phyloP scores from a whole-genome alignment of 1,140 invertebrate species.

The Zeugodacus cucurbitae region DNA sequence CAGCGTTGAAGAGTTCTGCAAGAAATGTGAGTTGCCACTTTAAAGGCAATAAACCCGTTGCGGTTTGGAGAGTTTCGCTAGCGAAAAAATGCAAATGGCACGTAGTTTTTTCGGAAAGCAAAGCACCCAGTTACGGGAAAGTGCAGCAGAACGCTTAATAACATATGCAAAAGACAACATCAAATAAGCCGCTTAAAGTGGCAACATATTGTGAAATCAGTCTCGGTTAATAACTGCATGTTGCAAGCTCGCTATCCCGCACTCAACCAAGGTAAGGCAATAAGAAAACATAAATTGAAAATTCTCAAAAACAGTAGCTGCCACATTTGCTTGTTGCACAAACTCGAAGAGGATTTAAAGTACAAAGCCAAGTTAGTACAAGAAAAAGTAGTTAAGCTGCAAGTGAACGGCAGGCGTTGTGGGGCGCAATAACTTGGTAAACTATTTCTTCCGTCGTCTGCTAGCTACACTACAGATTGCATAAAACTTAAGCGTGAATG shows the following conservation, averaged over 20 bases:
- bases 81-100: not conserved
- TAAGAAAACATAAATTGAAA: not conserved
- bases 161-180: constrained; percentile 4
- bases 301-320: not conserved
- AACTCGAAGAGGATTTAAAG: not conserved
- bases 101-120: not conserved
- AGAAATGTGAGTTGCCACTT: not conserved
- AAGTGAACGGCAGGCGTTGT: too few relatives aligned
- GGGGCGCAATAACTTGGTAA: not conserved
- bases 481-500: not conserved
- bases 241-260: not conserved
- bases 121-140: not conserved
- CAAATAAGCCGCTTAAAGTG: constrained; percentile 12
- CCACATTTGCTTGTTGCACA: not conserved
- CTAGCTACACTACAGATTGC: not conserved
- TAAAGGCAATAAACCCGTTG: not conserved
- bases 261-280: not conserved
- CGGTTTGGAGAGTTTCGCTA: not conserved
- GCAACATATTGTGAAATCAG: not conserved
- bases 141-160: not conserved
- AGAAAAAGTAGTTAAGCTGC: not conserved
- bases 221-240: not conserved
- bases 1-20: not conserved
- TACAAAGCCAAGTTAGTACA: not conserved
- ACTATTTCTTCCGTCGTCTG: not conserved